These are phyloP conservation scores for Eilema depressum DNA, from an alignment of 2,888 invertebrate genomes.

Conservation along the genomic window DNA sequence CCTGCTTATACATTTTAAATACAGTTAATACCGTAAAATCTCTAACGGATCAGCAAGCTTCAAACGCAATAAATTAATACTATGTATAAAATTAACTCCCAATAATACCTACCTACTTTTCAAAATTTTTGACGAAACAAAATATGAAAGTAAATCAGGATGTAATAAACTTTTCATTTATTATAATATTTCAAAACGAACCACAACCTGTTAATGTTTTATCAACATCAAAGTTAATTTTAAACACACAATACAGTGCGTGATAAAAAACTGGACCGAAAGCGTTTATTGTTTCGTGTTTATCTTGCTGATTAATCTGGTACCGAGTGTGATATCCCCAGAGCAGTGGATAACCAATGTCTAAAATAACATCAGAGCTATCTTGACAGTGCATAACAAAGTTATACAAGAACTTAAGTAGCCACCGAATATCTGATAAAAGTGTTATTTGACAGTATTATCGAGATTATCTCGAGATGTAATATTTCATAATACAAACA, in stretches of 20 bases:
- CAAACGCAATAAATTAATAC: not conserved
- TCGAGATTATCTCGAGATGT: slow-evolving; percentile 23
- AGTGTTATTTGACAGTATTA: slow-evolving; percentile 34
- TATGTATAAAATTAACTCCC: too few relatives aligned
- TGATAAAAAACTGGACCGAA: slow-evolving; percentile 9
- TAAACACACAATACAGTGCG: slow-evolving; percentile 8
- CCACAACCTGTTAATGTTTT: slow-evolving; percentile 25
- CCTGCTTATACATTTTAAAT: too few relatives aligned
- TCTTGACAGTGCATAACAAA: slow-evolving; percentile 22
- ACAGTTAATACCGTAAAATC: too few relatives aligned
- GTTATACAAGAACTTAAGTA: slow-evolving; percentile 16
- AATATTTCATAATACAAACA: slow-evolving; percentile 8
- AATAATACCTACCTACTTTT: not conserved
- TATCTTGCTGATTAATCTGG: slow-evolving; percentile 36
- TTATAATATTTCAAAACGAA: slow-evolving; percentile 30
- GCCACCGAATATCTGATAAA: slow-evolving; percentile 19
- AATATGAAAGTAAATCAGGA: slow-evolving; percentile 28
- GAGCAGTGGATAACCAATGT: slow-evolving; percentile 29
- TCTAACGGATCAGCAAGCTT: too few relatives aligned
- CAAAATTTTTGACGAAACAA: slow-evolving; percentile 10
- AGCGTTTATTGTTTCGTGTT: slow-evolving; percentile 31
- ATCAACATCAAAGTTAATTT: slow-evolving; percentile 18
- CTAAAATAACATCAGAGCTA: slow-evolving; percentile 24
- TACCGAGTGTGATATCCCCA: slow-evolving; percentile 19
- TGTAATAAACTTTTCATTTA: slow-evolving; percentile 34